Base-by-base conservation (phyloP, 2,888 invertebrate species). In the Campopleginae sp. region DNA sequence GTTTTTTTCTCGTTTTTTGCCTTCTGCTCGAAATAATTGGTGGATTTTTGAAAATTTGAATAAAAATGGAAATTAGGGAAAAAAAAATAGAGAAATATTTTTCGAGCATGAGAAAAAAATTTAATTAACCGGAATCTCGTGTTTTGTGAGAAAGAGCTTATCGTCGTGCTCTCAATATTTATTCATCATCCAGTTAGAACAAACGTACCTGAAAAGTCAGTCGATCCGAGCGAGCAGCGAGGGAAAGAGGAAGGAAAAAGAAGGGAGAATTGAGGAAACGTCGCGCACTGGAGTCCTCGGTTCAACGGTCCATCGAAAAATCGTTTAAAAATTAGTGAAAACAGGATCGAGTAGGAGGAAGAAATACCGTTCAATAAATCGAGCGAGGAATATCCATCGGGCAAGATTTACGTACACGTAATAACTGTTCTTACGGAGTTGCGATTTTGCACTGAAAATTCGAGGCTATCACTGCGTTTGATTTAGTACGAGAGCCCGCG, bases 181-280 rank as follows among this genome's bases (percentile, higher is more conserved):
- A 71, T 82, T 71, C 46, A 74, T 65, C 65, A n/a, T 23, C 8
- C 33, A 12, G 23, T 17, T 74, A 48, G 54, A 80, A 70, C 70
- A 1, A 78, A 78, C 78, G 51, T 70, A 85, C 84, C 84, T 81
- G 74, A 33, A 33, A 23, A 72, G 68, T n/a, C 48, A 61, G 68
- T 61, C 68, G 61, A 75, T 78, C 46, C 63, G 70, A 48, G 70
- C 61, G 65, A 72, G 61, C 63, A 23, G 75, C n/a, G 31, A 51
- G 19, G 51, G 46, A 48, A 58, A 6, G n/a, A 38, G 23, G n/a
- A 58, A 66, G 17, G 38, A 33, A 54, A 14, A 23, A 12, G 17
- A 54, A 84, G 76, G 70, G 70, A 70, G 14, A 58, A 27, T 58
- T 14, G 12, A 77, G 46, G n/a, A 71, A 71, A 23, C 80, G 75